Evolutionary conservation across 2,888 invertebrate species (phyloP), one percentile per base, ranked within the genome.

Genomic region (Neoascia interrupta): DNA sequence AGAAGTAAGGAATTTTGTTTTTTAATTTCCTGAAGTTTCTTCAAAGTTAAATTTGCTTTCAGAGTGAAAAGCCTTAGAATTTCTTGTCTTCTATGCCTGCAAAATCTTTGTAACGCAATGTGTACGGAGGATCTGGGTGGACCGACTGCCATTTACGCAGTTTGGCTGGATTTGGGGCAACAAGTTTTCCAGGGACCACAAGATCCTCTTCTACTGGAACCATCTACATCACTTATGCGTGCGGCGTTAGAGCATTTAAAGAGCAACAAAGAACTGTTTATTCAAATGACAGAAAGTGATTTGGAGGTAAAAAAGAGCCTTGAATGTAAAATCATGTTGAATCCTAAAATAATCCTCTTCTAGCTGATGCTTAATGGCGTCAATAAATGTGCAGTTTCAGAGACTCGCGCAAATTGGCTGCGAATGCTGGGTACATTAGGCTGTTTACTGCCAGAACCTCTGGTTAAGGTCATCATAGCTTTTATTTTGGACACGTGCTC

Each of bases 211-310:
- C 86, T 94, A 13, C 83, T 93, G 37, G 95, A 94, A 85, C 93
- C 94, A 0, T 91, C 92, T 1, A 94, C 94, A 0, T 92, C 94
- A 2, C 92, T 93, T 0, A 92, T 95, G 93, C 90, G 94, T 82
- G 93, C 94, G n/a, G 91, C 93, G 1, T 87, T 94, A 37, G 92
- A 93, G 84, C 92, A 92, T 88, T 90, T 94, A 47, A 92, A 92
- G 81, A 87, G 89, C 16, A 85, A 86, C 1, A 86, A 88, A 43
- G 86, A 87, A 3, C 87, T 91, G 37, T 92, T 92, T 81, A 89
- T 88, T 82, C 90, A 91, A 82, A 88, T 92, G 83, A 90, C 90
- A 4, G 83, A 91, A 53, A 88, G 89, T 45, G 92, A 93, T 85
- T 90, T 93, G 80, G 90, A 92, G 87, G 85, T 86, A n/a, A n/a